These are phyloP conservation scores for Arizona elegans DNA, from an alignment of 2,113 vertebrate species.

Conservation along the genomic window DNA sequence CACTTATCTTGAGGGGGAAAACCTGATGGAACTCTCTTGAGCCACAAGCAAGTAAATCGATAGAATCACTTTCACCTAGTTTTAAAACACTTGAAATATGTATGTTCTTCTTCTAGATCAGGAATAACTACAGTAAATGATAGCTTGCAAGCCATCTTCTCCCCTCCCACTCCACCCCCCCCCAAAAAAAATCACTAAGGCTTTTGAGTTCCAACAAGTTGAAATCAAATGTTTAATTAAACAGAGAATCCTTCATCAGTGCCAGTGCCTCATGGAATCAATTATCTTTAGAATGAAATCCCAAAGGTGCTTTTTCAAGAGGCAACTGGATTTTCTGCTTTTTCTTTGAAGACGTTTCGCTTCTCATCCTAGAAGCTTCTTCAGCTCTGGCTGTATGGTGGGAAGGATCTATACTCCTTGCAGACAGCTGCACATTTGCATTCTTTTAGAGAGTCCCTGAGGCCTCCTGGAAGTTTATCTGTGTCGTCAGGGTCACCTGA, in stretches of 20 bases:
- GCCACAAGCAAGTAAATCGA: not conserved
- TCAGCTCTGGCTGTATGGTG: too few relatives aligned
- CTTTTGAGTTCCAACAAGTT: not conserved
- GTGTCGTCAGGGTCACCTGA: too few relatives aligned
- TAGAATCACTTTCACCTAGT: not conserved
- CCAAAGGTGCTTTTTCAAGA: too few relatives aligned
- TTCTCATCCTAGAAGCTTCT: too few relatives aligned
- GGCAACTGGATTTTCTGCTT: too few relatives aligned
- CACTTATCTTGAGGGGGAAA: not conserved
- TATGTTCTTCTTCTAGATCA: not conserved
- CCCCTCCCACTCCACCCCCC: accelerated
- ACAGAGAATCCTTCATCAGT: not conserved
- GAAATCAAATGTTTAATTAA: not conserved
- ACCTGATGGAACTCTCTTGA: not conserved
- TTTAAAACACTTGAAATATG: not conserved
- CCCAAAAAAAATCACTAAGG: not conserved
- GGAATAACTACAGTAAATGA: not conserved
- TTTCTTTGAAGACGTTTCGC: too few relatives aligned
- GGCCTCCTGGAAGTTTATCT: too few relatives aligned
- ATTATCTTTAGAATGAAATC: not conserved
- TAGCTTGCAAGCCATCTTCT: not conserved
- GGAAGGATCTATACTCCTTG: too few relatives aligned
- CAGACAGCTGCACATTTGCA: too few relatives aligned
- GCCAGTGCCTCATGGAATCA: not conserved
- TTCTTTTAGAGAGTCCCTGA: too few relatives aligned